Evolutionary conservation across 2,113 vertebrate species (phyloP), one percentile per base, ranked within the genome.

Genomic region (Salvator merianae): DNA sequence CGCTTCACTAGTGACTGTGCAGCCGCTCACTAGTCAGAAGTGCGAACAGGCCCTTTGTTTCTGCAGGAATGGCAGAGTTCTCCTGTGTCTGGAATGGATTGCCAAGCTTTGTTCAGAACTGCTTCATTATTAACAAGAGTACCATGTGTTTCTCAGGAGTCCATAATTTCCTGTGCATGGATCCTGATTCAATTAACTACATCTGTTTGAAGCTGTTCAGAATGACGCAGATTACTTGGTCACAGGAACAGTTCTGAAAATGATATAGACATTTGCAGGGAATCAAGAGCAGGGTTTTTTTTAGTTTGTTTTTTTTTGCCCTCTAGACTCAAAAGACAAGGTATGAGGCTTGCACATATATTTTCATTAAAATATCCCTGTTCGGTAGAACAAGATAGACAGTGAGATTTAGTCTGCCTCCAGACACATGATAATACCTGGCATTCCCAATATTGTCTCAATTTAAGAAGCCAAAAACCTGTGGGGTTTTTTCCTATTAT

Each of bases 101-200:
- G 77, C 84, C 83, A 86, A 47, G 70, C 63, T 86, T 86, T 62
- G 62, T 77, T 81, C 86, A 82, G 87, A 85, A 9, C 81, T 75
- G 77, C 68, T 85, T 91, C 85, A 80, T 88, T 90, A 88, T 89
- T 90, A 91, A 86, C 89, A 90, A 62, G 84, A 84, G 85, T 84
- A 88, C 88, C 68, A 13, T 83, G 88, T 90, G 88, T 5, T 82
- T 87, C 84, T 88, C 78, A 86, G 79, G 87, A 82, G 81, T 86
- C 69, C 85, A 77, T 86, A 85, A 86, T 91, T 90, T 91, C 91
- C 88, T 90, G 88, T 85, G 84, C 66, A 36, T 88, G 85, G 85
- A 86, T 89, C 82, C 84, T 82, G 70, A 82, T 88, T 90, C 91
- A 88, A 90, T 91, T 91, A 88, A 82, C 77, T 91, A 72, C 66